Conservation (phyloP, 1,140 invertebrate species). For the Lordiphosa clarofinis region DNA sequence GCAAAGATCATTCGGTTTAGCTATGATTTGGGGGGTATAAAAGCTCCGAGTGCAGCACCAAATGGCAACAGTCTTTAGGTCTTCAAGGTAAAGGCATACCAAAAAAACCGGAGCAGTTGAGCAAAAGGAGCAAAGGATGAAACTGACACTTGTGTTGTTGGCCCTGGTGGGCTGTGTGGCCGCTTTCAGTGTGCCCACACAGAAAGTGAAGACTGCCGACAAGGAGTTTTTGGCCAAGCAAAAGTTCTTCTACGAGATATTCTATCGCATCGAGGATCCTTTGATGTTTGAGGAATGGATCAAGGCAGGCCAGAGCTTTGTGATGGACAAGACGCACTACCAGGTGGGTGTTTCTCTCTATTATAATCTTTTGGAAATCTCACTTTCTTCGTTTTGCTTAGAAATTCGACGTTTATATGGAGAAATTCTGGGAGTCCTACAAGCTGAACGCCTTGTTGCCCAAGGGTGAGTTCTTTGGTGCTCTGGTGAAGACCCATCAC, state of each 20-base stretch:
- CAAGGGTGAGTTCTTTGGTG: slow-evolving; percentile 83
- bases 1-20: background rate
- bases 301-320: slow-evolving; percentile 45
- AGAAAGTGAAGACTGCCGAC: slow-evolving; percentile 55
- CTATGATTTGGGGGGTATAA: slow-evolving; percentile 28
- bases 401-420: slow-evolving; percentile 81
- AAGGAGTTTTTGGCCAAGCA: slow-evolving; percentile 81
- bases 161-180: slow-evolving; percentile 64
- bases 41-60: slow-evolving; percentile 14
- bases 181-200: slow-evolving; percentile 43
- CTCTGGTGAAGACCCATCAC: slow-evolving; percentile 83
- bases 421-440: slow-evolving; percentile 82
- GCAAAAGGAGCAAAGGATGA: slow-evolving; percentile 41
- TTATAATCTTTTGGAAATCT: too few relatives aligned
- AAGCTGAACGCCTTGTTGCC: slow-evolving; percentile 82
- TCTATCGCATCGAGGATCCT: slow-evolving; percentile 82
- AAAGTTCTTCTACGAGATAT: slow-evolving; percentile 83
- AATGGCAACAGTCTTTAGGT: slow-evolving; percentile 68
- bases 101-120: slow-evolving; percentile 56
- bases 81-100: slow-evolving; percentile 48
- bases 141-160: slow-evolving; percentile 53
- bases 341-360: slow-evolving; percentile 59
- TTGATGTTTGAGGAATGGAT: slow-evolving; percentile 66
- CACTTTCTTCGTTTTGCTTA: slow-evolving; percentile 55
- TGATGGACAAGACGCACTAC: slow-evolving; percentile 53